These are phyloP conservation scores for Siniperca knerii DNA, from an alignment of 2,113 vertebrate species.

Conservation along the genomic window DNA sequence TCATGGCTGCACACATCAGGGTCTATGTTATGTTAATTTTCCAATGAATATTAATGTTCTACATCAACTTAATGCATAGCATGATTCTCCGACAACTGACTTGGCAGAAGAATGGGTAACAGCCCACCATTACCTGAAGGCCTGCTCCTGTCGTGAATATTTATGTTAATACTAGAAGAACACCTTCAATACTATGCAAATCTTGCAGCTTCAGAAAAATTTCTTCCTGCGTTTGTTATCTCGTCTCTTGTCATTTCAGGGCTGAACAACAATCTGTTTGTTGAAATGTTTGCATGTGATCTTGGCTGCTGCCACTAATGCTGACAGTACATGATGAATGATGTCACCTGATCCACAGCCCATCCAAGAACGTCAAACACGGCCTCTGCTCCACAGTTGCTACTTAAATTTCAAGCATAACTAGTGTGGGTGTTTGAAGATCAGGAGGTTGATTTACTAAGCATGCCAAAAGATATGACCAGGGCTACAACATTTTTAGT, in stretches of 20 bases:
- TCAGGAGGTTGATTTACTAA: not conserved
- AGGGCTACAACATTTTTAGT: too few species aligned
- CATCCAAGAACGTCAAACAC: not conserved
- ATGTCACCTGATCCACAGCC: not conserved
- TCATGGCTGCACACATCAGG: conserved; percentile 3
- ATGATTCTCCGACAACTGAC: conserved; percentile 19
- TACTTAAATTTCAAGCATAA: too few species aligned
- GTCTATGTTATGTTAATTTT: conserved; percentile 50
- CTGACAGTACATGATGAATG: not conserved
- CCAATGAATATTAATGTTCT: conserved; percentile 60
- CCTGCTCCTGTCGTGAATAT: conserved; percentile 54
- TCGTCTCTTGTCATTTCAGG: not conserved
- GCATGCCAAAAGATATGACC: not conserved
- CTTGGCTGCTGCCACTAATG: not conserved
- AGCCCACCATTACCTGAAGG: conserved; percentile 31
- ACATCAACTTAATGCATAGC: conserved; percentile 30
- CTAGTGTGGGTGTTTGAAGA: too few species aligned
- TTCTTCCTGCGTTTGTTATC: not conserved
- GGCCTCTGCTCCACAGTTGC: not conserved
- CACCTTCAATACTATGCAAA: not conserved
- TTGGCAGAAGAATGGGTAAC: conserved; percentile 32
- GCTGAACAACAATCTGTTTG: not conserved
- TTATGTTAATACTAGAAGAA: conserved; percentile 23
- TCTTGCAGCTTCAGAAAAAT: not conserved
- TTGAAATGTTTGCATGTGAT: not conserved